phyloP scores from a whole-genome alignment of 1,140 invertebrate genomes.

The Sitophilus oryzae region DNA sequence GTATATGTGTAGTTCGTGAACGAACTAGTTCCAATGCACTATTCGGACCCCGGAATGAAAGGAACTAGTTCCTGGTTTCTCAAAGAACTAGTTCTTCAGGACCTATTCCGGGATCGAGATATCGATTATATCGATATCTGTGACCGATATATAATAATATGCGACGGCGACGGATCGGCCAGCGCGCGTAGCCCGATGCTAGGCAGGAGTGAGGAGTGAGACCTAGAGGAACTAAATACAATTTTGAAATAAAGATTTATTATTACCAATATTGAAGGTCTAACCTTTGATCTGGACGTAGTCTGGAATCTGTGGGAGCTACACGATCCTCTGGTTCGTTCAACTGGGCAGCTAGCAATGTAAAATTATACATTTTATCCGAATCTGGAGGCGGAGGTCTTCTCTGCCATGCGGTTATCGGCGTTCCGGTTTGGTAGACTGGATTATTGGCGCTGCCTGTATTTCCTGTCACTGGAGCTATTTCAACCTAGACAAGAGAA shows the following conservation, averaged over 20 bases:
- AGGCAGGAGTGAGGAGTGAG: too few species aligned
- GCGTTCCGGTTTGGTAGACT: conserved; percentile 84
- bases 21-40: too few species aligned
- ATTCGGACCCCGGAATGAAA: too few species aligned
- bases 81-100: background rate
- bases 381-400: conserved; percentile 65
- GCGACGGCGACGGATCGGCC: too few species aligned
- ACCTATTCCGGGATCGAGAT: too few species aligned
- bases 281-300: conserved; percentile 48
- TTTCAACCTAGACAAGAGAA: conserved; percentile 64
- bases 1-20: background rate
- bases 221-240: too few species aligned
- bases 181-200: too few species aligned
- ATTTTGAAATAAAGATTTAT: too few species aligned
- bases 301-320: conserved; percentile 92
- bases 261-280: background rate
- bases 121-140: too few species aligned
- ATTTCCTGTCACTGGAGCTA: conserved; percentile 79
- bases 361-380: conserved; percentile 87
- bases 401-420: conserved; percentile 81
- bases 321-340: conserved; percentile 91
- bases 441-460: conserved; percentile 70
- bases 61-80: too few species aligned
- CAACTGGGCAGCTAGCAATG: conserved; percentile 87
- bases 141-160: too few species aligned